Evolutionary conservation across 2,113 vertebrate genomes (phyloP), one percentile per base, ranked within the genome.

Genomic region (Ceyx melanurus): DNA sequence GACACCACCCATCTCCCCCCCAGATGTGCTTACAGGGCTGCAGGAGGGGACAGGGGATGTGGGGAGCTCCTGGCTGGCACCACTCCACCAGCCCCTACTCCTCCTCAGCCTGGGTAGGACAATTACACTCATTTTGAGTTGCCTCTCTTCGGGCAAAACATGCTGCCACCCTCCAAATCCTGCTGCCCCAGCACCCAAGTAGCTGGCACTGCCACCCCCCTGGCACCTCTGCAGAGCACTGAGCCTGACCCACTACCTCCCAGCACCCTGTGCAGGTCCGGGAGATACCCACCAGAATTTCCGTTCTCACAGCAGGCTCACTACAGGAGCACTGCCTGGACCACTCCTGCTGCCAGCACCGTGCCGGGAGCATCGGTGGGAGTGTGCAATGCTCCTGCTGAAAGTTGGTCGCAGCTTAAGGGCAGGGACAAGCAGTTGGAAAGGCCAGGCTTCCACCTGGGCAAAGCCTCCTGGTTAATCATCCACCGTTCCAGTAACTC

Each of bases 241-340:
- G 53, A 5, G 10, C 35, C 57, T 64, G 15, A 43, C 61, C 56
- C 6, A 12, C 13, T 48, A 37, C 4, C 26, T 23, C 62, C 60
- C 60, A 53, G 51, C 17, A n/a, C 66, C 43, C 37, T 0, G 1
- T 5, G 37, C 13, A 18, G 31, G 33, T 48, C 28, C 3, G 1
- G 71, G 13, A 18, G 29, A 51, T 15, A 17, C 16, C 11, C 54
- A 56, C 6, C 60, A 46, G n/a, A n/a, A 46, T 15, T 21, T 61
- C 58, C 76, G 54, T 40, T 17, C 64, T 37, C 28, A 1, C 29
- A 5, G 0, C 23, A 11, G 37, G 43, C 42, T 94, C 21, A 2
- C 17, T 1, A 37, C 4, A 4, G 9, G 19, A 46, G 31, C 4
- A 2, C 20, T 1, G 0, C 31, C 35, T 4, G 5, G 31, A 20